A percentile compares a stretch with the other conserved stretches of the same genome.
Evolutionary conservation across 2,888 invertebrate genomes (phyloP).

Genomic region (Drosophila formosana): DNA sequence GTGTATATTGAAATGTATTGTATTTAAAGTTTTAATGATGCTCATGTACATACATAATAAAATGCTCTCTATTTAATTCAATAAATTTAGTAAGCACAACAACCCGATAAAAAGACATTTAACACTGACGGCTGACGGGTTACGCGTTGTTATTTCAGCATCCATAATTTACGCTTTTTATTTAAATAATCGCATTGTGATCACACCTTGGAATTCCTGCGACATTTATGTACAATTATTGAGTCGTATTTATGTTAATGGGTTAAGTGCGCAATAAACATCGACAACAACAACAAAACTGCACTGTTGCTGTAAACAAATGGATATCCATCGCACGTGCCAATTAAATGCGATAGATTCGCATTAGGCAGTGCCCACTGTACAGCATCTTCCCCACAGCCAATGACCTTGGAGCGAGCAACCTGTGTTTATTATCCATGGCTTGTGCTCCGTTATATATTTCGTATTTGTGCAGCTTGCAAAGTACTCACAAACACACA

Average conservation of each 20-base stretch:
- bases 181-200: slow-evolving; percentile 18
- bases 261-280: slow-evolving; percentile 30
- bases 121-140: slow-evolving; percentile 7
- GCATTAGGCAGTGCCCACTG: slow-evolving; percentile 6
- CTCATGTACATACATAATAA: background rate
- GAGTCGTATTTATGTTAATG: slow-evolving; percentile 30
- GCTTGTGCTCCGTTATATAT: slow-evolving; percentile 3
- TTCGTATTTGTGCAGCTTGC: slow-evolving; percentile 9
- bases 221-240: background rate
- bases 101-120: slow-evolving; percentile 3
- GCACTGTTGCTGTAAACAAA: background rate
- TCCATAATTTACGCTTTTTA: slow-evolving; percentile 31
- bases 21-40: slow-evolving; percentile 8
- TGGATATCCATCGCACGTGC: slow-evolving; percentile 23
- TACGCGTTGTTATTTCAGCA: slow-evolving; percentile 1
- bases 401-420: slow-evolving; percentile 46
- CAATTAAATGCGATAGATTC: background rate
- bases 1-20: background rate
- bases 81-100: background rate
- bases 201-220: slow-evolving; percentile 35
- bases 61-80: slow-evolving; percentile 1
- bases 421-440: background rate
- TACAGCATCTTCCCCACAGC: slow-evolving; percentile 12
- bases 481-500: background rate
- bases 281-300: slow-evolving; percentile 10